Evolutionary conservation across 2,113 vertebrate species (phyloP), one percentile per base, ranked within the genome.

Genomic region (Microcebus jonahi): DNA sequence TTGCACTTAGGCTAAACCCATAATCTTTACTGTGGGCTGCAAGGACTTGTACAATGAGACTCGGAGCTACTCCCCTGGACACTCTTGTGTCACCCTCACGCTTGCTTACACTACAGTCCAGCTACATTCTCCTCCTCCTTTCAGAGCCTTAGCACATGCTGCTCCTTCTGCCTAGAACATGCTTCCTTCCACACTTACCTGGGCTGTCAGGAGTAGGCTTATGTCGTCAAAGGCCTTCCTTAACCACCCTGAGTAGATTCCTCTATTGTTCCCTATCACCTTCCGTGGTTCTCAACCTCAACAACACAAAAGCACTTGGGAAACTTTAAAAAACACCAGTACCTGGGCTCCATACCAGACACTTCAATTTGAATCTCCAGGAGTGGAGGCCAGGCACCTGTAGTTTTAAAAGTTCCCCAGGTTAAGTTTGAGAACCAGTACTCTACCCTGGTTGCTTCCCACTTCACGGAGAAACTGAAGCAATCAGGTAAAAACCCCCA

Each of bases 391-490:
- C 84, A 93, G 25, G 53, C 68, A 82, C 42, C 57, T 93, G 39
- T 65, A 23, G 57, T 63, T 96, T 91, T 93, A 36, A 82, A 94
- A 75, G 61, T 68, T 81, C 45, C 85, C n/a, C 42, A 48, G 27
- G 39, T 68, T 45, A 1, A 57, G 50, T 15, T 31, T 87, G 39
- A 70, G 75, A 92, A 90, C 20, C 3, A 65, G 81, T 68, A n/a
- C 45, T 95, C 84, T 70, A 61, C 18, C 36, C 27, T 80, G 36
- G 34, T 87, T 75, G 86, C 76, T 85, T 95, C 92, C 71, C 67
- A 86, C 34, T 75, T 89, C 39, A 39, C 50, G 17, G 73, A 97
- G 82, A 93, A 95, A 82, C 0, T 75, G 82, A 96, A 94, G 42
- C 71, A 82, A 77, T 82, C 77, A 92, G 81, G 93, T 23, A 59